Evolutionary conservation across 2,888 invertebrate genomes (phyloP).

Genomic region (Mystacides longicornis): DNA sequence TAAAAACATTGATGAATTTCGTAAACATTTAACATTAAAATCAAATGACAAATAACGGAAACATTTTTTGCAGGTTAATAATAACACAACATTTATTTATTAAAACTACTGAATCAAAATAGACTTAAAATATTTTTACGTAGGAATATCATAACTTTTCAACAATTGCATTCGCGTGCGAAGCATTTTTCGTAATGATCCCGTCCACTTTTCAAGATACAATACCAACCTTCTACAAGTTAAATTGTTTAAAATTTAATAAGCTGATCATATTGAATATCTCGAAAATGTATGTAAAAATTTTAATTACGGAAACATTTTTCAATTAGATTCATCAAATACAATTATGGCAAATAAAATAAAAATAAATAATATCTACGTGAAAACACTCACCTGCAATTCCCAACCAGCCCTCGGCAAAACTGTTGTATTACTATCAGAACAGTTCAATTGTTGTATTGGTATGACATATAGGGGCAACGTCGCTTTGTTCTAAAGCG

Average conservation of each 20-base stretch:
- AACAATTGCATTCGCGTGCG: slow-evolving; percentile 21
- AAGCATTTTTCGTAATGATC: slow-evolving; percentile 20
- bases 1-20: neutral
- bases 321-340: neutral
- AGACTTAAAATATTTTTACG: neutral
- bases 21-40: neutral
- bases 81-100: neutral
- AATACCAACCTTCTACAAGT: neutral
- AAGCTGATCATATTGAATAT: neutral
- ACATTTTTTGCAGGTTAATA: neutral
- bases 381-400: neutral
- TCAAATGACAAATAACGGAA: neutral
- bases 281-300: no score
- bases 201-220: slow-evolving; percentile 5
- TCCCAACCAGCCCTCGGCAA: neutral
- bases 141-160: slow-evolving; percentile 12
- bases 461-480: neutral
- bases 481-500: neutral
- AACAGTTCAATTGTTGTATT: neutral
- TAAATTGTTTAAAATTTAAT: neutral
- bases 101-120: neutral
- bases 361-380: neutral
- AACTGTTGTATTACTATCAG: neutral
- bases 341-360: neutral
- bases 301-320: no score